These are phyloP conservation scores for Pseudomugil tenellus DNA, from an alignment of 2,797 vertebrate genomes.

Conservation along the genomic window DNA sequence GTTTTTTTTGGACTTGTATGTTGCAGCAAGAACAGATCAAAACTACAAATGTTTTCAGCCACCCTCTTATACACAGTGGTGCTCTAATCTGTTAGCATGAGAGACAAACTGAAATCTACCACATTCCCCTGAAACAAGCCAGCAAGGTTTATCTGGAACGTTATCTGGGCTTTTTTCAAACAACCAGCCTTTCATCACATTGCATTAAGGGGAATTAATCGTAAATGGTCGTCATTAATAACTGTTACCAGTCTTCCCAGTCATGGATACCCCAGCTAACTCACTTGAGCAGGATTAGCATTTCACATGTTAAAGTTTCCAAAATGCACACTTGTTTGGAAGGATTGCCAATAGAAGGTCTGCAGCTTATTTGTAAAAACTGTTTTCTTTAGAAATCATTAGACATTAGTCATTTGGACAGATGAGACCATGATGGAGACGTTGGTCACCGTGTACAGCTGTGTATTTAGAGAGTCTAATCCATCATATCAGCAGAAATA, in stretches of 20 bases:
- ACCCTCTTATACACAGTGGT: not conserved
- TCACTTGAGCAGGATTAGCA: no score
- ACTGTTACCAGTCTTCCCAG: not conserved
- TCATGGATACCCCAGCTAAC: no score
- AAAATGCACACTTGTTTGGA: no score
- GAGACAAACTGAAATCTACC: not conserved
- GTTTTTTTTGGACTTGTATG: not conserved
- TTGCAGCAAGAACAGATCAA: not conserved
- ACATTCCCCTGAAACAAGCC: no score
- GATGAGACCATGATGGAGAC: not conserved
- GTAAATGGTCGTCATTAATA: not conserved
- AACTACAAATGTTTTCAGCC: no score
- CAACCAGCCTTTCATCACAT: not conserved
- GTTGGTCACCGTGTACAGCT: not conserved
- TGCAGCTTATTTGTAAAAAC: no score
- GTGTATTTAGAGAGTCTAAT: no score
- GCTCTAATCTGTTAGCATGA: not conserved
- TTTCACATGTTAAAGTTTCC: no score
- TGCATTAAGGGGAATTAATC: not conserved
- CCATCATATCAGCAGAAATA: no score
- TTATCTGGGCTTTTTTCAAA: no score
- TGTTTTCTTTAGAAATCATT: not conserved
- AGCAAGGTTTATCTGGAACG: not conserved
- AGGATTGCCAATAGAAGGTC: no score
- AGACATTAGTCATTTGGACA: not conserved